Conservation (phyloP, 1,140 invertebrate genomes). For the Pogonomyrmex californicus region DNA sequence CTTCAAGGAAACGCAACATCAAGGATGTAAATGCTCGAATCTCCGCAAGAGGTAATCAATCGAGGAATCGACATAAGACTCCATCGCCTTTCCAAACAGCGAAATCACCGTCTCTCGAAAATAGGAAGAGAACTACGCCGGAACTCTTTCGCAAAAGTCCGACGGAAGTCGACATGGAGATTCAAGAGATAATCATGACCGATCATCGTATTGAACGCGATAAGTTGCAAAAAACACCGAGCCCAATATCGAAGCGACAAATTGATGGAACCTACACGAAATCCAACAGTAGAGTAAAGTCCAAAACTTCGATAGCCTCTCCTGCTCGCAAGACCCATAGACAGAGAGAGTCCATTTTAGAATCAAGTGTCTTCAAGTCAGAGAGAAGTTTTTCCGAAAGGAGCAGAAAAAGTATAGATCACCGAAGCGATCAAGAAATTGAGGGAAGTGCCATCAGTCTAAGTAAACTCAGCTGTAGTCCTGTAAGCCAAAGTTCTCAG, state of each 20-base stretch:
- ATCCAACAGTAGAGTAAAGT: background rate
- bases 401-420: background rate
- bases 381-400: background rate
- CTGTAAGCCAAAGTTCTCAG: background rate
- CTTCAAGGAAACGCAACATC: background rate
- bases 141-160: constrained; percentile 43
- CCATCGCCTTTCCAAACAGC: background rate
- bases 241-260: constrained; percentile 20
- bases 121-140: background rate
- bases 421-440: constrained; percentile 8
- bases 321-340: background rate
- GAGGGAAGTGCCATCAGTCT: background rate
- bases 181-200: constrained; percentile 63
- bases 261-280: constrained; percentile 51
- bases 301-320: constrained; percentile 31
- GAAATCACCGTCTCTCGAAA: background rate
- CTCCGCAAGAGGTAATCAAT: background rate
- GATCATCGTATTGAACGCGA: constrained; percentile 54
- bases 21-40: background rate
- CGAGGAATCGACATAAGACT: background rate
- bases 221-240: background rate
- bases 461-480: background rate
- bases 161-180: constrained; percentile 54
- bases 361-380: constrained; percentile 35
- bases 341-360: constrained; percentile 40